Evolutionary conservation across 2,113 vertebrate species (phyloP).

Genomic region (Lampris incognitus): DNA sequence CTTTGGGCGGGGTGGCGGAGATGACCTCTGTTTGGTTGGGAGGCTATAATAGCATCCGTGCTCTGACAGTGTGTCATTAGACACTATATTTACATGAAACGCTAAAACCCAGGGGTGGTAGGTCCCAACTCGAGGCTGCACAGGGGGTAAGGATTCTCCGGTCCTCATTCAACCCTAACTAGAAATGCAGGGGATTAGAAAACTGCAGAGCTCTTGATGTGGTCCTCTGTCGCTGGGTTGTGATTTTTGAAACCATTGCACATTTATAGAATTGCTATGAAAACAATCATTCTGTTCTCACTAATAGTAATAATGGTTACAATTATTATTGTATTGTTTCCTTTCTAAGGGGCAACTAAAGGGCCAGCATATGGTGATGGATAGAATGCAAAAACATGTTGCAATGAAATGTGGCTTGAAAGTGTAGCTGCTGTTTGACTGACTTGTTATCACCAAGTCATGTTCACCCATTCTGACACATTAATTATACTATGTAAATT

Average conservation of each 20-base stretch:
- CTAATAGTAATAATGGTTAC: not conserved
- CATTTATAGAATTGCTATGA: slow-evolving; percentile 38
- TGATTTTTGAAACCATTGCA: slow-evolving; percentile 65
- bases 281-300: slow-evolving; percentile 34
- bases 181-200: slow-evolving; percentile 61
- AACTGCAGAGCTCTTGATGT: slow-evolving; percentile 59
- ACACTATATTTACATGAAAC: slow-evolving; percentile 82
- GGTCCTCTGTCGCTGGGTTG: slow-evolving; percentile 33
- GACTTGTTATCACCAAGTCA: slow-evolving; percentile 23
- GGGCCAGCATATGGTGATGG: slow-evolving; percentile 38
- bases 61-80: slow-evolving; percentile 77
- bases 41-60: slow-evolving; percentile 79
- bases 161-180: slow-evolving; percentile 43
- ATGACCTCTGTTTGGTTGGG: slow-evolving; percentile 80
- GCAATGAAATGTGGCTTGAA: slow-evolving; percentile 39
- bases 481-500: slow-evolving; percentile 46
- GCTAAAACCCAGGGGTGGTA: slow-evolving; percentile 65
- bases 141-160: slow-evolving; percentile 63
- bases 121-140: slow-evolving; percentile 55
- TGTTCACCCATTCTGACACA: slow-evolving; percentile 12
- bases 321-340: slow-evolving; percentile 40
- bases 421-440: not conserved
- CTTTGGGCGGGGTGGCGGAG: slow-evolving; percentile 75
- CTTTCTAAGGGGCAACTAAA: slow-evolving; percentile 36
- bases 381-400: slow-evolving; percentile 23